Evolutionary conservation across 2,888 invertebrate genomes (phyloP), one percentile per base, ranked within the genome.

Genomic region (Lasioglossum malachurum): DNA sequence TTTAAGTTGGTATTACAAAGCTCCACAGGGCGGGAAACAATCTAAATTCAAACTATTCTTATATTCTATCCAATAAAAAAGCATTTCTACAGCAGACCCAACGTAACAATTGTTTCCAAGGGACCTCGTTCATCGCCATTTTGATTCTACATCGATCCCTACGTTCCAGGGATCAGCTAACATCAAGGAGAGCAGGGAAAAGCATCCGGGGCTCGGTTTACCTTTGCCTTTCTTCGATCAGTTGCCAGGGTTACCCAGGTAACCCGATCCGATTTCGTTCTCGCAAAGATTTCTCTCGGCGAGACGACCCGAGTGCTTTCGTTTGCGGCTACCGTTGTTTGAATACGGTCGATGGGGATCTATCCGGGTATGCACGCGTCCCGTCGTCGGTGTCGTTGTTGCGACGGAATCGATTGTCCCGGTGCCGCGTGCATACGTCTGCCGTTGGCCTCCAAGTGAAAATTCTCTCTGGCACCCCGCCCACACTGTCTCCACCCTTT

Each of bases 201-300:
- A 44, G 41, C 41, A 44, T 38, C 35, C 38, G 10, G 71, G 38
- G 38, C 71, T 38, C 71, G 71, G 41, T 72, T n/a, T 41, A 72
- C 44, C n/a, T 72, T 27, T 44, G n/a, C 41, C 14, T 31, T 31
- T 76, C 14, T 38, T 53, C 44, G 72, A 49, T 38, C 27, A 64
- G 84, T 78, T 76, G 88, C 77, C 84, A 84, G 82, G 82, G 75
- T 84, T 89, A 75, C 78, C 67, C 71, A 60, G 74, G 82, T 89
- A 89, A 89, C 85, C 35, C 77, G 85, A 85, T 77, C 57, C 82
- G 60, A 76, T 77, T 83, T 82, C 81, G 67, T 83, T 83, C 83
- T 53, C 14, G 53, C 14, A 41, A 69, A 57, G 77, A 83, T 86
- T 88, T 87, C 83, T 78, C 83, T 67, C 35, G 31, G 75, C 82